Base-by-base conservation (phyloP, 2,888 invertebrate genomes). In the Pristionchus maxplancki region DNA sequence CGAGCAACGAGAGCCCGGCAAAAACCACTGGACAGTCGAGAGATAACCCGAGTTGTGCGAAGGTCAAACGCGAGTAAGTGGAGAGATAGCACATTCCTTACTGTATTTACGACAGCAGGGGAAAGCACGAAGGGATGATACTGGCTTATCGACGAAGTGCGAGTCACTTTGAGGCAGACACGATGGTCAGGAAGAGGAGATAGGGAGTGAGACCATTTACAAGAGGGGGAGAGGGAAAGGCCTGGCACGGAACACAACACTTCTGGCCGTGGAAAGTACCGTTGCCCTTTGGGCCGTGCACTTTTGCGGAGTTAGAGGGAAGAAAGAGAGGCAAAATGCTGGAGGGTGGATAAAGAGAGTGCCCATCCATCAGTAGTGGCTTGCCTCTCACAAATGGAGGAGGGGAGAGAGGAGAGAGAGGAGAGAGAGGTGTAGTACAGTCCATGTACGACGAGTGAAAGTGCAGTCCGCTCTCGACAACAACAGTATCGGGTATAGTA, bases 281-380 rank as follows among this genome's bases (percentile, higher is more conserved):
- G n/a, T 6, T 34, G 78, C 17, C 78, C 78, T 78, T 78, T 78
- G 13, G n/a, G n/a, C n/a, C 28, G 6, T 78, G 78, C 28, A 78
- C 78, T 78, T 71, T 71, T 44, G 44, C 58, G n/a, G 58, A 58
- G 58, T 58, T n/a, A n/a, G n/a, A 28, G 44, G 44, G 71, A 34
- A 71, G 71, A 34, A 37, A 37, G 71, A 37, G 20, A n/a, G 58
- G 67, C 11, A 24, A 67, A 67, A 34, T 31, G 67, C 67, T 34
- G 34, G 34, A 17, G 34, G 31, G 17, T 15, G 67, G 67, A 67
- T 31, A 67, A 67, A 67, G 67, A 67, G 34, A 67, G 34, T 34
- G 67, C 4, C 67, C 67, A 67, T 67, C 67, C 31, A 20, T 34
- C 67, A 67, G n/a, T n/a, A n/a, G 67, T 8, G 24, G 58, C 34